phyloP scores from a whole-genome alignment of 2,797 vertebrate genomes.

The Balearica regulorum region DNA sequence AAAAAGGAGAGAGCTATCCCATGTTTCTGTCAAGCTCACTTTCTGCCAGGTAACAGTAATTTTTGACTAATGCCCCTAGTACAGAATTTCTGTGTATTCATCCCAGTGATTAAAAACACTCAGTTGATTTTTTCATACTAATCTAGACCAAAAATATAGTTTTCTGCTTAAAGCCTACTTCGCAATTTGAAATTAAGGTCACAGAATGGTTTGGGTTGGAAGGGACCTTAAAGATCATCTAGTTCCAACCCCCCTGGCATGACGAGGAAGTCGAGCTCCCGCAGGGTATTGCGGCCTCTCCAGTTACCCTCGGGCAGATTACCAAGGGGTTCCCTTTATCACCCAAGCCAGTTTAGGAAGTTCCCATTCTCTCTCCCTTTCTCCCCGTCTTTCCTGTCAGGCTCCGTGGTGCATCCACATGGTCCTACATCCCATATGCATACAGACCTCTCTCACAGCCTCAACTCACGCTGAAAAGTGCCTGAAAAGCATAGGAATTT shows the following conservation, averaged over 20 bases:
- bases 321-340: accelerated
- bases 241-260: no score
- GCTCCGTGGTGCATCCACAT: not conserved
- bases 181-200: not conserved
- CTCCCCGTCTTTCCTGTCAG: no score
- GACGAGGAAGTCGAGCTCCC: not conserved
- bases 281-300: accelerated
- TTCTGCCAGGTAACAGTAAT: not conserved
- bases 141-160: not conserved
- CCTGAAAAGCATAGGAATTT: not conserved
- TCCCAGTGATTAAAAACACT: not conserved
- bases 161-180: not conserved
- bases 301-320: not conserved
- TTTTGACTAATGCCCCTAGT: not conserved
- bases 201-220: no score
- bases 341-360: not conserved
- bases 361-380: not conserved
- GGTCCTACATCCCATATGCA: not conserved
- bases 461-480: not conserved
- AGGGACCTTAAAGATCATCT: no score
- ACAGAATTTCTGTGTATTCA: not conserved
- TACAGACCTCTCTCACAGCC: not conserved
- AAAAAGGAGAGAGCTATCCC: not conserved
- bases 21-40: not conserved
- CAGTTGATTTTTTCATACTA: not conserved